Conservation (phyloP, 1,140 invertebrate species). For the Drosophila rhopaloa region DNA sequence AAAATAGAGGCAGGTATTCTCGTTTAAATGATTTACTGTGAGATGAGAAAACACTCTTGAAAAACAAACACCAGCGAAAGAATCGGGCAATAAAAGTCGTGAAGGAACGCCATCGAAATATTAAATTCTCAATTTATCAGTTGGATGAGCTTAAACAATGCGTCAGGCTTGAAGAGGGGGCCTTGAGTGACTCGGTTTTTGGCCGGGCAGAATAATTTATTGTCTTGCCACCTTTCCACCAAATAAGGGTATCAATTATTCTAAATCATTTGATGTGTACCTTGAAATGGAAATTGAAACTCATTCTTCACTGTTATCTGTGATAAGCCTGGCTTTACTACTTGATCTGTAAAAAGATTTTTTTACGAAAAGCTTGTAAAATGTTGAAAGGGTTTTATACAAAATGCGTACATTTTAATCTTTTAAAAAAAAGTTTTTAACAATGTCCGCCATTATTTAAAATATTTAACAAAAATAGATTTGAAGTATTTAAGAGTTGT, state of each 20-base stretch:
- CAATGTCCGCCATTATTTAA: too few species aligned
- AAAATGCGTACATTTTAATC: too few species aligned
- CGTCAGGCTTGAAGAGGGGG: neutral
- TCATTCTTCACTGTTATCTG: neutral
- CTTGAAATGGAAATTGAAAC: neutral
- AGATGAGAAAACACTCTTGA: constrained; percentile 46
- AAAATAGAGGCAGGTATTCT: constrained; percentile 23
- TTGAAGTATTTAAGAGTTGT: too few species aligned
- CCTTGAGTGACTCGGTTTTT: constrained; percentile 22
- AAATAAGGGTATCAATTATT: constrained; percentile 10
- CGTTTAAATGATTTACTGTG: constrained; percentile 42
- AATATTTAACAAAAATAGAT: too few species aligned
- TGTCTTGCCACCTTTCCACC: constrained; percentile 14
- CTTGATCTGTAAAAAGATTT: too few species aligned
- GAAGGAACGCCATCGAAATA: constrained; percentile 36
- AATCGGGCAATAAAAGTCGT: constrained; percentile 39
- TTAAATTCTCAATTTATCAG: constrained; percentile 39
- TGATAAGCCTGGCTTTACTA: neutral
- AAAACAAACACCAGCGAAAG: constrained; percentile 13
- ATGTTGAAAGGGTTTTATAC: too few species aligned
- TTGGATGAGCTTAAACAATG: constrained; percentile 31
- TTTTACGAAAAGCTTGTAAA: too few species aligned
- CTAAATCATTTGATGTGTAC: neutral
- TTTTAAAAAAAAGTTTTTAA: too few species aligned
- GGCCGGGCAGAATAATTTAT: constrained; percentile 28